phyloP scores from a whole-genome alignment of 2,888 invertebrate species.

The Amiota communis region DNA sequence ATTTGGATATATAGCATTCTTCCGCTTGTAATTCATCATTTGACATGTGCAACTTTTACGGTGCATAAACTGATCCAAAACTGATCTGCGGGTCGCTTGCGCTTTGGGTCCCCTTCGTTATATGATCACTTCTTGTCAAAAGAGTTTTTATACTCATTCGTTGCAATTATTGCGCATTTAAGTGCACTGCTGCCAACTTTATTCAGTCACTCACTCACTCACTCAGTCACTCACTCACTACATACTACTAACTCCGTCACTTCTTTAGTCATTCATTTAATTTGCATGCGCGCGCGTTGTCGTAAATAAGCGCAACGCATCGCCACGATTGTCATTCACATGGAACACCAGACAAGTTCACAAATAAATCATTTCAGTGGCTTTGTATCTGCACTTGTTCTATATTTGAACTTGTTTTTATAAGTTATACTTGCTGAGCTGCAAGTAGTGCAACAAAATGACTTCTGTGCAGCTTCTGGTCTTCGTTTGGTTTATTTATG shows the following conservation, averaged over 20 bases:
- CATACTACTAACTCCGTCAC: neutral
- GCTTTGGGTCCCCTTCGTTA: too few species aligned
- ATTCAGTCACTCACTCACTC: constrained; percentile 31
- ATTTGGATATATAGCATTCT: constrained; percentile 45
- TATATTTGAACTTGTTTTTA: constrained; percentile 2
- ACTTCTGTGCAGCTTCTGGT: constrained; percentile 36
- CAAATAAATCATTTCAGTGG: constrained; percentile 63
- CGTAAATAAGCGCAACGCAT: constrained; percentile 46
- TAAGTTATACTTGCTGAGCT: neutral
- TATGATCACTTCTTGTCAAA: constrained; percentile 40
- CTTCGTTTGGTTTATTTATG: constrained; percentile 55
- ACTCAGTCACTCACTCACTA: constrained; percentile 3
- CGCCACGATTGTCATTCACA: constrained; percentile 65
- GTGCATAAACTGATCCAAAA: too few species aligned
- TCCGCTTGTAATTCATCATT: constrained; percentile 72
- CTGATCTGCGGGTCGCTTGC: too few species aligned
- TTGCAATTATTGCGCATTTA: constrained; percentile 66
- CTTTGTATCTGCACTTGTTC: constrained; percentile 21
- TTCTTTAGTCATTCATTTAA: constrained; percentile 27
- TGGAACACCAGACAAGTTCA: constrained; percentile 64
- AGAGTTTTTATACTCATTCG: constrained; percentile 43
- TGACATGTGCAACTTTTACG: constrained; percentile 52
- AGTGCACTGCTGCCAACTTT: constrained; percentile 58
- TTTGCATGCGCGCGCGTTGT: constrained; percentile 28
- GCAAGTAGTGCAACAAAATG: neutral